phyloP scores from a whole-genome alignment of 2,888 invertebrate species.

The Andrena bicolor region DNA sequence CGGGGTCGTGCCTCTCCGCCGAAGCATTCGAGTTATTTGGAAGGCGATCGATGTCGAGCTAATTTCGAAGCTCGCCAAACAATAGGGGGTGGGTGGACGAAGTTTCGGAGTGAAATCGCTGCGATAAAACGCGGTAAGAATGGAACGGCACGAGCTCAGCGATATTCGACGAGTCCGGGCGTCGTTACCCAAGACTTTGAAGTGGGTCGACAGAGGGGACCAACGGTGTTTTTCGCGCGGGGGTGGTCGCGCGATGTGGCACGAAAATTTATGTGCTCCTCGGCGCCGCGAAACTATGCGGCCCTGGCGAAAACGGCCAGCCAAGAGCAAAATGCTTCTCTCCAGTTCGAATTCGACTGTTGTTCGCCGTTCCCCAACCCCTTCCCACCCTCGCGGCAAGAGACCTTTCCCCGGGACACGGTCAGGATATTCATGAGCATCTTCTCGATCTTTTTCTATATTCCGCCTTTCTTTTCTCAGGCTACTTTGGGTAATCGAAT shows the following conservation, averaged over 20 bases:
- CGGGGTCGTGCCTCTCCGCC: background rate
- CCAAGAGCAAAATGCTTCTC: slow-evolving; percentile 46
- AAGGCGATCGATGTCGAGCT: background rate
- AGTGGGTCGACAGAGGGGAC: slow-evolving; percentile 35
- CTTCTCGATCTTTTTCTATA: background rate
- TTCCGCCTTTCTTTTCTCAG: too few species aligned
- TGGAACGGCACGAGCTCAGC: background rate
- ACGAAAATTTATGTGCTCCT: slow-evolving; percentile 71
- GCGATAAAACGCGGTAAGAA: slow-evolving; percentile 14
- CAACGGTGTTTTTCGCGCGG: slow-evolving; percentile 34
- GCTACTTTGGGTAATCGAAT: too few species aligned
- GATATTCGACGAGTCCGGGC: slow-evolving; percentile 27
- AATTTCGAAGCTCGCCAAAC: slow-evolving; percentile 11
- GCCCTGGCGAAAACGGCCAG: slow-evolving; percentile 28
- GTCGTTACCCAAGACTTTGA: slow-evolving; percentile 31
- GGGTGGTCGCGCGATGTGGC: slow-evolving; percentile 32
- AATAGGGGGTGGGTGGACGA: background rate
- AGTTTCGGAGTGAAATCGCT: background rate
- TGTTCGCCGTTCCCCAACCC: background rate
- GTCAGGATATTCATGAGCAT: background rate
- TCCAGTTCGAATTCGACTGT: slow-evolving; percentile 35
- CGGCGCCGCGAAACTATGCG: slow-evolving; percentile 64
- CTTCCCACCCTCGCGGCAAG: background rate
- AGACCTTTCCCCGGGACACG: background rate
- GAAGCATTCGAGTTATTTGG: background rate